A percentile compares a stretch with the other conserved stretches of the same genome.
phyloP scores from a whole-genome alignment of 2,797 vertebrate species.

The Erpetoichthys calabaricus region DNA sequence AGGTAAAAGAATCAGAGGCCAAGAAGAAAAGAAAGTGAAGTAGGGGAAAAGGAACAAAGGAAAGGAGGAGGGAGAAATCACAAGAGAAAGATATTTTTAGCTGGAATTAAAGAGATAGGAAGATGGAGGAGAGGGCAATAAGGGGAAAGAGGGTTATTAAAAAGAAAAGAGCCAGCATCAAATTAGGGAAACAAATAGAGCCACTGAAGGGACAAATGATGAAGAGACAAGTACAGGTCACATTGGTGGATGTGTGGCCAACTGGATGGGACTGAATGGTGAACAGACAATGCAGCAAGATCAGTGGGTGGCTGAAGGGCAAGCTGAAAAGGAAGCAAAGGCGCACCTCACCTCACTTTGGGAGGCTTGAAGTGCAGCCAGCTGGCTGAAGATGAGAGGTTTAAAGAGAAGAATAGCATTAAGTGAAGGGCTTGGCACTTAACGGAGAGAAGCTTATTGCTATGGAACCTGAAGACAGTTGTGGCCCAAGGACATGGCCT shows the following conservation, averaged over 20 bases:
- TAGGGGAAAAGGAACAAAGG: slow-evolving; percentile 5
- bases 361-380: too few relatives aligned
- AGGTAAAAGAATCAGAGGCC: slow-evolving; percentile 30
- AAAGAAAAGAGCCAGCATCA: too few relatives aligned
- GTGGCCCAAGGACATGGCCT: too few relatives aligned
- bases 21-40: slow-evolving; percentile 17
- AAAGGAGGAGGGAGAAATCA: neutral
- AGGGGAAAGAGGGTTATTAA: neutral
- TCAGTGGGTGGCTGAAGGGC: neutral
- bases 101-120: slow-evolving; percentile 14
- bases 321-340: neutral
- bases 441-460: too few relatives aligned
- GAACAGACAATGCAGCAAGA: too few relatives aligned
- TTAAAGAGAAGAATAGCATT: too few relatives aligned
- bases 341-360: neutral
- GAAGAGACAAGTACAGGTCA: neutral
- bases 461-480: too few relatives aligned
- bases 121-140: neutral
- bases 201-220: slow-evolving; percentile 7
- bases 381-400: too few relatives aligned
- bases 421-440: too few relatives aligned
- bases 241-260: neutral
- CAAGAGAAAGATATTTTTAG: neutral
- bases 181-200: slow-evolving; percentile 12
- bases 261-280: neutral